Evolutionary conservation across 2,888 invertebrate genomes (phyloP).

Genomic region (Pseudococcus jackbeardsleyi): DNA sequence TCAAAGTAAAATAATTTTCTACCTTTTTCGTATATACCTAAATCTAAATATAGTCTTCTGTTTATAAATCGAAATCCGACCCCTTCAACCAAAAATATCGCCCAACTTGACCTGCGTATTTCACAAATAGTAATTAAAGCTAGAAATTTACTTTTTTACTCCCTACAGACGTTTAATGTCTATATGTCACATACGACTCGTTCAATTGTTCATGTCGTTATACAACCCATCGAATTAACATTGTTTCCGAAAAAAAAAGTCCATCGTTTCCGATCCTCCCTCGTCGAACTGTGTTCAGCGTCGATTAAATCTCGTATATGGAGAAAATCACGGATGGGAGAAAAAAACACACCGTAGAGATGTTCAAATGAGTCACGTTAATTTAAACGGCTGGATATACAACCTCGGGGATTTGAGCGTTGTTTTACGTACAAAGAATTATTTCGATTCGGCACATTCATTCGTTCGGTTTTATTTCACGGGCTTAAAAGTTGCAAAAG

Average conservation of each 20-base stretch:
- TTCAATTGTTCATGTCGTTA: slow-evolving; percentile 6
- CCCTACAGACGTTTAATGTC: not conserved
- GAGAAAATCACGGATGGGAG: not conserved
- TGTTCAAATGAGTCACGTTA: slow-evolving; percentile 47
- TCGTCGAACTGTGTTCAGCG: not conserved
- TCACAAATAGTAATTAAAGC: not conserved
- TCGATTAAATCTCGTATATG: not conserved
- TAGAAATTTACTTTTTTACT: slow-evolving; percentile 14
- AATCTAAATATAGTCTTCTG: too few species aligned
- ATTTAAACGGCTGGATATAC: slow-evolving; percentile 29
- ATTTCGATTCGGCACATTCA: slow-evolving; percentile 35
- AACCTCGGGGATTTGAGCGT: slow-evolving; percentile 23
- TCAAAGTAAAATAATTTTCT: not conserved
- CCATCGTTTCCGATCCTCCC: not conserved
- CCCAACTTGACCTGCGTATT: not conserved
- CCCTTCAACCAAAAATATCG: not conserved
- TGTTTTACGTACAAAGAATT: slow-evolving; percentile 36
- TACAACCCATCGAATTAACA: not conserved
- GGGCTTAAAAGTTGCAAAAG: slow-evolving; percentile 56
- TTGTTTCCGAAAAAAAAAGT: not conserved
- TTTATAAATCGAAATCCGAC: too few species aligned
- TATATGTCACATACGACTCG: not conserved
- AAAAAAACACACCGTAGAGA: slow-evolving; percentile 6
- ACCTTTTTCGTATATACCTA: too few species aligned
- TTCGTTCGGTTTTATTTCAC: slow-evolving; percentile 58